phyloP scores from a whole-genome alignment of 37 sponge, comb jelly and placozoan genomes.

The Hormiphora californensis region DNA sequence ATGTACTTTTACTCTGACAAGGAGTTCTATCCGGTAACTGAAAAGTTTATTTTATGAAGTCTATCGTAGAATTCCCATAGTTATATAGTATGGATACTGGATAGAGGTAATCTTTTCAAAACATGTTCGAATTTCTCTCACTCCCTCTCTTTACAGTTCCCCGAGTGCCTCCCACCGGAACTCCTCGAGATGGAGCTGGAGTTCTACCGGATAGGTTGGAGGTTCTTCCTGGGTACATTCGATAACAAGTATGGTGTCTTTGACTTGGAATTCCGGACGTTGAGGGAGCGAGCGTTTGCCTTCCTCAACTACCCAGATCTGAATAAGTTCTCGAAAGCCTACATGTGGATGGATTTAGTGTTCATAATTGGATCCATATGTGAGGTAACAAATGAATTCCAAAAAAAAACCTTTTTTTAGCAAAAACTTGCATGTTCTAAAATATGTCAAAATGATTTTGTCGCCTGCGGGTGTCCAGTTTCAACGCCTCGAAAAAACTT shows the following conservation, averaged over 20 bases:
- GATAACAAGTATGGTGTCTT: not conserved
- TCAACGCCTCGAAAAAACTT: too few species aligned
- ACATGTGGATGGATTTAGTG: not conserved
- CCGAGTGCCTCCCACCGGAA: not conserved
- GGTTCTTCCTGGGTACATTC: not conserved
- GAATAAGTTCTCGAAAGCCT: not conserved
- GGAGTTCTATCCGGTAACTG: not conserved
- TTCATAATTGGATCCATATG: not conserved
- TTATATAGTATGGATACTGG: not conserved
- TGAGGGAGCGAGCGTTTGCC: not conserved
- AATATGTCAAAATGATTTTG: too few species aligned
- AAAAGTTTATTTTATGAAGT: not conserved
- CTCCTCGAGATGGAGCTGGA: slow-evolving; percentile 22
- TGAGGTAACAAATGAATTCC: too few species aligned
- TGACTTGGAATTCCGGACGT: not conserved
- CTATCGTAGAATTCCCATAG: not conserved
- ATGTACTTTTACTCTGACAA: not conserved
- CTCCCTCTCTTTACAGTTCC: not conserved
- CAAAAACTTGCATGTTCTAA: too few species aligned
- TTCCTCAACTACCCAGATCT: not conserved
- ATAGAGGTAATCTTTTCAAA: not conserved
- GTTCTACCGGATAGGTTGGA: slow-evolving; percentile 1
- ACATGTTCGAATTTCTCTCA: not conserved
- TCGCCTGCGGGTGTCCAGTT: too few species aligned
- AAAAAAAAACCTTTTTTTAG: too few species aligned